A percentile compares a stretch with the other conserved stretches of the same genome.
phyloP scores from a whole-genome alignment of 2,113 vertebrate genomes.

The Cromileptes altivelis region DNA sequence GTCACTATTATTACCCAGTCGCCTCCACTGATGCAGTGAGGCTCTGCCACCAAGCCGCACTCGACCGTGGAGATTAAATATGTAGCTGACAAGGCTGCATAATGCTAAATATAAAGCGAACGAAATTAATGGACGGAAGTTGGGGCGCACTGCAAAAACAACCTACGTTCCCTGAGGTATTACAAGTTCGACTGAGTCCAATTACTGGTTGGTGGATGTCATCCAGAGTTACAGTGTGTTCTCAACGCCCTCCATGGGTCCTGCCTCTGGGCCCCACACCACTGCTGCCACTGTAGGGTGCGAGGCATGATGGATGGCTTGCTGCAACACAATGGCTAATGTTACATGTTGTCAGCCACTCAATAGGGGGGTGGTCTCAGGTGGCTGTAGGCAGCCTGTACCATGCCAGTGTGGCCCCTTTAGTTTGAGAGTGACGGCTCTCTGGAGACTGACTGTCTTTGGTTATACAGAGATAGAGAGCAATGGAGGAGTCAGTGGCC shows the following conservation, averaged over 20 bases:
- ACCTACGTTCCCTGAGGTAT: conserved; percentile 49
- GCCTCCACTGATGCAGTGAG: conserved; percentile 19
- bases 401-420: conserved; percentile 50
- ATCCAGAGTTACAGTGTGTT: conserved; percentile 58
- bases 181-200: conserved; percentile 60
- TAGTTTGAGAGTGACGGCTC: conserved; percentile 64
- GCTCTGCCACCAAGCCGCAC: background rate
- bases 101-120: conserved; percentile 44
- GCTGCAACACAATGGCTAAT: conserved; percentile 68
- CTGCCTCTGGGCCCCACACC: conserved; percentile 56
- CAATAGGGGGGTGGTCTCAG: conserved; percentile 74
- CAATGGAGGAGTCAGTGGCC: conserved; percentile 51
- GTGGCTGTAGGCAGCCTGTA: conserved; percentile 57
- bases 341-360: conserved; percentile 78
- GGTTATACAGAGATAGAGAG: conserved; percentile 48
- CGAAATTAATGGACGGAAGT: conserved; percentile 32
- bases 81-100: conserved; percentile 12
- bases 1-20: conserved; percentile 61
- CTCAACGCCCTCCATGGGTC: conserved; percentile 58
- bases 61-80: conserved; percentile 33
- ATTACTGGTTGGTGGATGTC: conserved; percentile 65
- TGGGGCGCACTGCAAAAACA: conserved; percentile 41
- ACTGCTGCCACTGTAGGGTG: conserved; percentile 56
- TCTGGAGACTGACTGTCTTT: conserved; percentile 67
- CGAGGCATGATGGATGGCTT: conserved; percentile 70